Base-by-base conservation (phyloP, 37 sponge, comb jelly and placozoan genomes). In the Tethya wilhelma region DNA sequence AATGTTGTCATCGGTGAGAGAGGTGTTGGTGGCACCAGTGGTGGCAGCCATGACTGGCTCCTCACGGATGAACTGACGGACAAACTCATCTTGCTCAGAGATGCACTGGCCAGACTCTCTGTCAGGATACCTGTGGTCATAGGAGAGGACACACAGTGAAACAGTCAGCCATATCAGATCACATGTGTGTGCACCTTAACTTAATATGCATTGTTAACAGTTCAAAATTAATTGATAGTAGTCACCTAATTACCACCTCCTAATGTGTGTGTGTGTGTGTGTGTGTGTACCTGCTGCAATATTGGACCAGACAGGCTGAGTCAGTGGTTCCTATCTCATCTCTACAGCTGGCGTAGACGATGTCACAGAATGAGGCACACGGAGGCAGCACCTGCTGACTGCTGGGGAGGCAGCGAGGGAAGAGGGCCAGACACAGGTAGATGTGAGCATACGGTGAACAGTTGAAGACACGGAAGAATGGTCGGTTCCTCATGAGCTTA, bases 341-440 rank as follows among this genome's bases (percentile, higher is more conserved):
- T 11, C 43, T 62, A 1, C 1, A 1, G 8, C 42, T 32, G 55
- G 1, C 2, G 45, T 74, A 83, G 42, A 74, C 73, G 36, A 0
- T n/a, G 44, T 46, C n/a, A 33, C 83, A 83, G 20, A 83, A 39
- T 23, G 60, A 59, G 6, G 46, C 4, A 34, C 83, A 83, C 0
- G 83, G 83, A 0, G 42, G 49, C 29, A 25, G 32, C 37, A 34
- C 1, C 30, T 30, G 0, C 42, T 0, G 28, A 11, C 5, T 8
- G 26, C 63, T 0, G 4, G 63, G 53, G 1, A 30, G 37, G 64
- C 84, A 84, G 2, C 19, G 34, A 2, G 84, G 84, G 19, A 69
- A 30, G 23, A 84, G 31, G 44, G 84, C 36, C 44, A 75, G 69
- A 75, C 84, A 84, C 12, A 84, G 14, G 33, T 58, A 68, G 23